Conservation (phyloP, 2,888 invertebrate genomes). For the Palloptera scutellata region DNA sequence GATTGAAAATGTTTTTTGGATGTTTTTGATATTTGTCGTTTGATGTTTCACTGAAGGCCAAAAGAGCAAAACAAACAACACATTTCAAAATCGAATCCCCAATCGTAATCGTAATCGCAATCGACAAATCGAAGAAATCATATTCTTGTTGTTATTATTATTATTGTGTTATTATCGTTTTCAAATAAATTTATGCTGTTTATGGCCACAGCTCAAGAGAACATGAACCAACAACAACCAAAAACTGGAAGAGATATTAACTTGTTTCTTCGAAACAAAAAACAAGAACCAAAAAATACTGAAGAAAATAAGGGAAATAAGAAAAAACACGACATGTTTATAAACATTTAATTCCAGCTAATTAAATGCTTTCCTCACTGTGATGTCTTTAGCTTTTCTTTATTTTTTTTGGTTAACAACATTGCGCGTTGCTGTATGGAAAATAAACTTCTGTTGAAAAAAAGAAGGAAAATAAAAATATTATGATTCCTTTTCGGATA, state of each 20-base stretch:
- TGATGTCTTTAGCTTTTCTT: constrained; percentile 1
- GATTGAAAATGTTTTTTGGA: constrained; percentile 30
- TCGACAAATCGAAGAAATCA: constrained; percentile 22
- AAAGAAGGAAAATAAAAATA: neutral
- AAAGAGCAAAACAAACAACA: constrained; percentile 29
- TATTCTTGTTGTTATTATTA: neutral
- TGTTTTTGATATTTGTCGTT: constrained; percentile 46
- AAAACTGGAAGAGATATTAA: constrained; percentile 24
- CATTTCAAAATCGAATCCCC: constrained; percentile 23
- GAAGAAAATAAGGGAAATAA: no score
- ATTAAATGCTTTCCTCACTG: constrained; percentile 21
- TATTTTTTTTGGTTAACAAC: no score
- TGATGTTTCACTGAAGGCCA: constrained; percentile 47
- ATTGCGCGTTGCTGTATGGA: no score
- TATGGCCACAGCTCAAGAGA: constrained; percentile 9
- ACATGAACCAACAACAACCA: constrained; percentile 18
- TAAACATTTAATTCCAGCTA: constrained; percentile 32
- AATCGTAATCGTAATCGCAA: neutral
- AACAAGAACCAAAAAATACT: no score
- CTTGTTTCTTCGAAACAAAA: constrained; percentile 30
- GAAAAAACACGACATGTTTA: constrained; percentile 25
- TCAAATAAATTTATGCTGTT: constrained; percentile 28
- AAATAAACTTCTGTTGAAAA: neutral
- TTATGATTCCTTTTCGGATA: neutral
- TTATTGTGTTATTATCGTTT: constrained; percentile 20